phyloP scores from a whole-genome alignment of 2,888 invertebrate genomes.

The Podotricha telesiphe region DNA sequence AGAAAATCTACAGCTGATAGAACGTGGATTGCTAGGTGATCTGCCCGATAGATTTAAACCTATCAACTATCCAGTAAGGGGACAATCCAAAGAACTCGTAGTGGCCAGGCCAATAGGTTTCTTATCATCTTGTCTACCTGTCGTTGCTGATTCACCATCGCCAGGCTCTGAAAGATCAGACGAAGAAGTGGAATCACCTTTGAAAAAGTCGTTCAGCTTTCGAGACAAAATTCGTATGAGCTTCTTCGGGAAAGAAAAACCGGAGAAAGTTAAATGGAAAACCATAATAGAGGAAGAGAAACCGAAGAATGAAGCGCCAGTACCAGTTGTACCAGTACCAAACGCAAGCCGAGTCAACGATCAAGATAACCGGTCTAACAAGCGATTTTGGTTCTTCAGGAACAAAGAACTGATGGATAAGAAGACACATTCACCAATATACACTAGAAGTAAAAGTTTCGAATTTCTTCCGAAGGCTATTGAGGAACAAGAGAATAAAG shows the following conservation, averaged over 20 bases:
- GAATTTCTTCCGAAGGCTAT: constrained; percentile 72
- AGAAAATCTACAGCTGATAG: constrained; percentile 70
- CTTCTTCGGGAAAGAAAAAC: constrained; percentile 66
- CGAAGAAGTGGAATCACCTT: constrained; percentile 62
- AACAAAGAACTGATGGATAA: constrained; percentile 65
- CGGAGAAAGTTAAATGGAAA: constrained; percentile 61
- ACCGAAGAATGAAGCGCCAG: constrained; percentile 38
- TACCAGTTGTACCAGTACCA: too few relatives aligned
- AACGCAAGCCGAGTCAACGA: constrained; percentile 48
- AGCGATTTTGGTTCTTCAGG: constrained; percentile 75
- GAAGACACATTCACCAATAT: constrained; percentile 56
- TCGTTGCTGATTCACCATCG: constrained; percentile 61
- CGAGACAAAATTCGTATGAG: constrained; percentile 72
- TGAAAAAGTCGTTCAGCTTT: constrained; percentile 76
- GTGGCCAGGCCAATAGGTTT: constrained; percentile 76
- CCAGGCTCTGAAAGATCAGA: constrained; percentile 57
- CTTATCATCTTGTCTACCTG: constrained; percentile 68
- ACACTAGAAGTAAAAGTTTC: constrained; percentile 75
- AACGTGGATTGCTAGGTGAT: constrained; percentile 72
- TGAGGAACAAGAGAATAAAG: constrained; percentile 58
- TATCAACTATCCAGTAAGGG: constrained; percentile 59
- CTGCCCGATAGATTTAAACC: constrained; percentile 72
- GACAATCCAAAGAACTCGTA: constrained; percentile 65
- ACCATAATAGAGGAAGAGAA: constrained; percentile 60
- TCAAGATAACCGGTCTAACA: constrained; percentile 64